phyloP scores from a whole-genome alignment of 1,140 invertebrate species.

The Pseudomyrmex dendroicus region DNA sequence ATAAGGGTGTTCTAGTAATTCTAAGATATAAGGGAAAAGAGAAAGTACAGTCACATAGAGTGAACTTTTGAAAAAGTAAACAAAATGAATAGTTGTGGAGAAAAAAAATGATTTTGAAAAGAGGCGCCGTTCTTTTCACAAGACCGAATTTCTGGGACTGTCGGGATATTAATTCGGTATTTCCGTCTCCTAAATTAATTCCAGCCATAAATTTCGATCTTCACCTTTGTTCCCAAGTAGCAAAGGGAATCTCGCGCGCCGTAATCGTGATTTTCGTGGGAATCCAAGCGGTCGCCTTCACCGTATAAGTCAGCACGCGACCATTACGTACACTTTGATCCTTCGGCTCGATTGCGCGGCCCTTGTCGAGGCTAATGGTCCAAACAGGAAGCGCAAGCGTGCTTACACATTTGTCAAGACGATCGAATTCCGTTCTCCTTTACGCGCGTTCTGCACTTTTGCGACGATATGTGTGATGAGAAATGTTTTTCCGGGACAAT shows the following conservation, averaged over 20 bases:
- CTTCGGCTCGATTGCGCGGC: slow-evolving; percentile 65
- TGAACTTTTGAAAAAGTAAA: not conserved
- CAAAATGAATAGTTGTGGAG: not conserved
- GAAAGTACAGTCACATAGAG: too few relatives aligned
- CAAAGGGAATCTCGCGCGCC: slow-evolving; percentile 13
- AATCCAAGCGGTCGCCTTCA: slow-evolving; percentile 42
- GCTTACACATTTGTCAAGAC: slow-evolving; percentile 65
- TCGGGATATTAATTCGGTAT: slow-evolving; percentile 26
- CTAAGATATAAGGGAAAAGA: too few relatives aligned
- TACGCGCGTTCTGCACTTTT: slow-evolving; percentile 52
- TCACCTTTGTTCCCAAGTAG: slow-evolving; percentile 57
- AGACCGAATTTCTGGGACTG: not conserved
- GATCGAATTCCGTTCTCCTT: slow-evolving; percentile 71
- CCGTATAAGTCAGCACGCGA: slow-evolving; percentile 69
- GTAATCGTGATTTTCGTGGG: slow-evolving; percentile 66
- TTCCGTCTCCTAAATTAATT: slow-evolving; percentile 51
- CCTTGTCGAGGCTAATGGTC: slow-evolving; percentile 68
- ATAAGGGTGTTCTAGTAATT: too few relatives aligned
- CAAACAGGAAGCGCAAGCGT: slow-evolving; percentile 68
- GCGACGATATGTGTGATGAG: slow-evolving; percentile 1
- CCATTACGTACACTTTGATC: slow-evolving; percentile 64
- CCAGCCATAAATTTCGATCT: slow-evolving; percentile 53
- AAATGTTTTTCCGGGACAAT: slow-evolving; percentile 1
- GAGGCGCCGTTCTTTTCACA: not conserved
- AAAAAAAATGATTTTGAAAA: too few relatives aligned